Percentiles rank a stretch among this genome's conserved stretches.
Conservation (phyloP, 2,888 invertebrate species). For the Pycnomerus fuliginosus region DNA sequence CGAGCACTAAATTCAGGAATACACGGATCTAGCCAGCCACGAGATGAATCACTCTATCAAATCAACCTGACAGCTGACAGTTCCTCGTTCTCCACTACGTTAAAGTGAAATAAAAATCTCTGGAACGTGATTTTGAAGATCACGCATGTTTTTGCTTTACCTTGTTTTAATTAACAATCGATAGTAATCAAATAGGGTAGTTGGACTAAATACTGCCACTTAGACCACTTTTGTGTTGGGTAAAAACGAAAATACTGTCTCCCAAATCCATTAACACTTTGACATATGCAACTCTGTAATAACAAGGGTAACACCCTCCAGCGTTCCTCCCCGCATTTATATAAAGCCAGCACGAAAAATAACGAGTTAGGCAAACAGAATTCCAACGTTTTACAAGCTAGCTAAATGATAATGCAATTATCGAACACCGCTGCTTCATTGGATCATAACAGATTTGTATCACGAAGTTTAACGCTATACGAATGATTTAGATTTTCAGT, state of each 20-base stretch:
- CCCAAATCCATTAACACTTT: conserved; percentile 41
- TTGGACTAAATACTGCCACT: no score
- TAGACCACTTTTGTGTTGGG: no score
- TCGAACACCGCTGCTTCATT: conserved; percentile 13
- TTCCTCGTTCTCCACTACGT: conserved; percentile 24
- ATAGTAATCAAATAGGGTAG: no score
- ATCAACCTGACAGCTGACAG: conserved; percentile 35
- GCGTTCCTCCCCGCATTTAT: conserved; percentile 36
- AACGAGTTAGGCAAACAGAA: conserved; percentile 45
- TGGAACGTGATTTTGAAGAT: no score
- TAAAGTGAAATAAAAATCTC: no score
- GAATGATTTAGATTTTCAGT: no score
- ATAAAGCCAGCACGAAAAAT: conserved; percentile 43
- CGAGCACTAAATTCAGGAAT: conserved; percentile 24
- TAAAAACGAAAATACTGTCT: no score
- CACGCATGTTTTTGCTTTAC: no score
- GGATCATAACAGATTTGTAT: conserved; percentile 1
- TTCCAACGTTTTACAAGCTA: conserved; percentile 46
- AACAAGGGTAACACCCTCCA: conserved; percentile 45
- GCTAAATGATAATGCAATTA: conserved; percentile 49
- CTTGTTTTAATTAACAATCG: no score
- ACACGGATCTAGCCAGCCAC: conserved; percentile 26
- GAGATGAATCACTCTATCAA: conserved; percentile 39
- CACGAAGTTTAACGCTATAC: no score
- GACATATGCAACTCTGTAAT: conserved; percentile 42